Evolutionary conservation across 2,888 invertebrate species (phyloP).

Genomic region (Crematogaster levior): DNA sequence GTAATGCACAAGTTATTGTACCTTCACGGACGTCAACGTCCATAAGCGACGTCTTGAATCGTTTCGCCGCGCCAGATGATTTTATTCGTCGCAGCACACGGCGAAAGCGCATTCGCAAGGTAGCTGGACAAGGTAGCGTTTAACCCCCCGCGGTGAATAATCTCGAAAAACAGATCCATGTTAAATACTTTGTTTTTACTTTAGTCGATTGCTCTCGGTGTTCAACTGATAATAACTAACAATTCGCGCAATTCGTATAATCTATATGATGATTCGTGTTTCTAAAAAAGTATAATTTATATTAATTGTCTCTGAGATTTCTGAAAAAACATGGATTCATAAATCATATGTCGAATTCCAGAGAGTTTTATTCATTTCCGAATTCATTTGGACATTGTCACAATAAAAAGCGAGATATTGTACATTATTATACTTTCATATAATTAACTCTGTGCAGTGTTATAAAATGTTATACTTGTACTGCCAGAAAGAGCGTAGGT

Average conservation of each 20-base stretch:
- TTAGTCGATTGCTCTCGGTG: background rate
- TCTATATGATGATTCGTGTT: background rate
- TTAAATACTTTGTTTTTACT: constrained; percentile 10
- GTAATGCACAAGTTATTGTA: constrained; percentile 60
- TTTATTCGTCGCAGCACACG: constrained; percentile 21
- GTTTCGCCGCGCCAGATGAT: constrained; percentile 6
- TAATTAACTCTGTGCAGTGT: background rate
- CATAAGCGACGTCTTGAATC: constrained; percentile 19
- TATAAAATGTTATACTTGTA: constrained; percentile 13
- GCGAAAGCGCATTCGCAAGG: background rate
- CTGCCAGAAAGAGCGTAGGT: background rate
- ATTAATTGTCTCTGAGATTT: background rate
- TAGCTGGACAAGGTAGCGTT: constrained; percentile 29
- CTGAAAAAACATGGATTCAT: background rate
- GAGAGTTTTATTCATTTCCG: background rate
- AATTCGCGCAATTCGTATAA: background rate
- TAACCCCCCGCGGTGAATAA: constrained; percentile 38
- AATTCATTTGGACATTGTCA: background rate
- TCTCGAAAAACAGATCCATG: constrained; percentile 7
- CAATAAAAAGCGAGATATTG: background rate
- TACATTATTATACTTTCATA: constrained; percentile 4
- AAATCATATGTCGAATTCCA: background rate
- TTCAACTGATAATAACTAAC: background rate
- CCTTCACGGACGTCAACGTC: constrained; percentile 71
- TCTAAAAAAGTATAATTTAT: background rate